These are phyloP conservation scores for Mohoua ochrocephala DNA, from an alignment of 2,113 vertebrate genomes.

Conservation along the genomic window DNA sequence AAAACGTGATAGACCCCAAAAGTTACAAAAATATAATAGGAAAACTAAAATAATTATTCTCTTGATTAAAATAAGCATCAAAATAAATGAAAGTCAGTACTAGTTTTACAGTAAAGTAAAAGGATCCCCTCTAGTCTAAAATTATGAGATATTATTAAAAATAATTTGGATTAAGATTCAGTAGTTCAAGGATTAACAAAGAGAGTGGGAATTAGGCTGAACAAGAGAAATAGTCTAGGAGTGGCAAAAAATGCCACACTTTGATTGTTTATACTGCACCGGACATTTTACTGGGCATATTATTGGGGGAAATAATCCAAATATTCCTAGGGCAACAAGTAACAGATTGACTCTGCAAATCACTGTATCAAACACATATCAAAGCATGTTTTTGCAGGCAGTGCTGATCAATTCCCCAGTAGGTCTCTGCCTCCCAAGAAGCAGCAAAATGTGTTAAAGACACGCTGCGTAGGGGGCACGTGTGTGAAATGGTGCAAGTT, in stretches of 20 bases:
- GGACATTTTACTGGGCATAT: background rate
- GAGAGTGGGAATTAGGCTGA: background rate
- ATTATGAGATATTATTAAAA: background rate
- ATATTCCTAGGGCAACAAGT: background rate
- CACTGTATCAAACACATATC: background rate
- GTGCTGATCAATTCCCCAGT: background rate
- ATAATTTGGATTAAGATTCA: background rate
- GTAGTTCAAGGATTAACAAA: background rate
- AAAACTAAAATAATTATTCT: background rate
- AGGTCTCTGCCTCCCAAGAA: background rate
- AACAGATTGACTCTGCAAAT: background rate
- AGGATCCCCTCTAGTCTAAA: background rate
- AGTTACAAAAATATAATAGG: background rate
- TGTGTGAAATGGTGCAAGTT: background rate
- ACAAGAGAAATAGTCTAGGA: background rate
- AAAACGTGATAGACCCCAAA: background rate
- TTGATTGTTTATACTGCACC: background rate
- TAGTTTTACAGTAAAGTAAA: background rate
- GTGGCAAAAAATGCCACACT: background rate
- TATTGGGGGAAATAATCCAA: background rate
- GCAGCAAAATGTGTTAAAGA: background rate
- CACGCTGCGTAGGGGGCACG: accelerated
- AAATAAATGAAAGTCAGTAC: background rate
- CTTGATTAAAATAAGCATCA: background rate
- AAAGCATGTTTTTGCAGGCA: background rate